These are phyloP conservation scores for Heliothis virescens DNA, from an alignment of 1,140 invertebrate genomes.

Conservation along the genomic window DNA sequence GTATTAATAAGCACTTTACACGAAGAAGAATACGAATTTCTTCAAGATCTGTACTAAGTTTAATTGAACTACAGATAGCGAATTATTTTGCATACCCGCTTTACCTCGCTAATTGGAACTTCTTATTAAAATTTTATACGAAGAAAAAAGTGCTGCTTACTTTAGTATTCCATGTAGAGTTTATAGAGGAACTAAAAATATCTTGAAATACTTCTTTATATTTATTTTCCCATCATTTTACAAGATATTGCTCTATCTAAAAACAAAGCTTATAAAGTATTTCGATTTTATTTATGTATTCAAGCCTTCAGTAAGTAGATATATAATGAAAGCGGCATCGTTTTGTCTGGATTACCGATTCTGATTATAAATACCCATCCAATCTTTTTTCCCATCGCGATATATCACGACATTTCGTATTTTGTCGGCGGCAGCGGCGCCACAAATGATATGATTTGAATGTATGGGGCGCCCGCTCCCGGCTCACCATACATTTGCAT, in stretches of 20 bases:
- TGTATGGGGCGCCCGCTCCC: conserved; percentile 16
- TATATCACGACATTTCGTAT: conserved; percentile 20
- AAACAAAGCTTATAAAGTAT: not conserved
- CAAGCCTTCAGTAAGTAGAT: too few relatives aligned
- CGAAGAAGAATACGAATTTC: conserved; percentile 25
- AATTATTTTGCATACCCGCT: conserved; percentile 25
- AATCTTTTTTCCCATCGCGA: conserved; percentile 19
- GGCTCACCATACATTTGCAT: conserved; percentile 36
- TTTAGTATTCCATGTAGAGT: not conserved
- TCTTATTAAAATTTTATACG: conserved; percentile 11
- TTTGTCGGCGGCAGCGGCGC: conserved; percentile 27
- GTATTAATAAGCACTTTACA: not conserved
- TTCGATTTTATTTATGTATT: too few relatives aligned
- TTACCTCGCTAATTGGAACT: conserved; percentile 5
- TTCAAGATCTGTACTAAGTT: conserved; percentile 3
- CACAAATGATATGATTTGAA: conserved; percentile 40
- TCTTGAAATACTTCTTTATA: not conserved
- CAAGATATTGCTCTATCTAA: not conserved
- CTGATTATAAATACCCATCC: conserved; percentile 20
- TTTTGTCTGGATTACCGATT: conserved; percentile 4
- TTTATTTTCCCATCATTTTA: not conserved
- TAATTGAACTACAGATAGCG: not conserved
- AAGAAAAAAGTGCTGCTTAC: not conserved
- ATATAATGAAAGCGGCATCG: not conserved
- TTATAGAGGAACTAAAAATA: not conserved